These are phyloP conservation scores for Coboldia fuscipes DNA, from an alignment of 1,140 invertebrate genomes.

Conservation along the genomic window DNA sequence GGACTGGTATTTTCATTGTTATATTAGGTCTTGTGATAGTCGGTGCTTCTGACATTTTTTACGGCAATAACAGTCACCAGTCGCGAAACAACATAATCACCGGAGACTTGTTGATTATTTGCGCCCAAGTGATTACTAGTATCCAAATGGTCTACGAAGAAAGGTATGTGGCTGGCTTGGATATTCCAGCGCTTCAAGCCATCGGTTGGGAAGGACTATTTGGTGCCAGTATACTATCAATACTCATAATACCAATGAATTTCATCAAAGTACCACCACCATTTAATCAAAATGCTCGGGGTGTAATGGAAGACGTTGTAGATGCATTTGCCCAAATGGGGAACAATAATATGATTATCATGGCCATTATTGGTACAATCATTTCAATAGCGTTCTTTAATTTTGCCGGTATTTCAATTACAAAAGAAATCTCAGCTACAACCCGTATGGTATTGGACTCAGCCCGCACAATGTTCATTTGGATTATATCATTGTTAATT, in stretches of 20 bases:
- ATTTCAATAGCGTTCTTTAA: conserved; percentile 93
- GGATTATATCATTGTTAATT: conserved; percentile 53
- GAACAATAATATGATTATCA: conserved; percentile 21
- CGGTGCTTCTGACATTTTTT: conserved; percentile 54
- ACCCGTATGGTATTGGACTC: conserved; percentile 85
- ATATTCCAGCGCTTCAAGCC: conserved; percentile 54
- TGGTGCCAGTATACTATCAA: conserved; percentile 52
- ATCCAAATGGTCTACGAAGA: conserved; percentile 90
- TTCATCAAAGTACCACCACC: conserved; percentile 51
- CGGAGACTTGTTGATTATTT: conserved; percentile 79
- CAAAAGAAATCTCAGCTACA: conserved; percentile 80
- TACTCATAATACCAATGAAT: conserved; percentile 66
- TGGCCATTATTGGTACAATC: conserved; percentile 45
- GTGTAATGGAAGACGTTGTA: conserved; percentile 64
- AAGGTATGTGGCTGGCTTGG: conserved; percentile 58
- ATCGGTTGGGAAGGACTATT: conserved; percentile 90
- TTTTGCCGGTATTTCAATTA: conserved; percentile 88
- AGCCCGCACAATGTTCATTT: conserved; percentile 74
- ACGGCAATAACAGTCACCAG: conserved; percentile 17
- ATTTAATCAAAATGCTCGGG: conserved; percentile 53
- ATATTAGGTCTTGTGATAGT: conserved; percentile 64
- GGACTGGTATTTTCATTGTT: conserved; percentile 64
- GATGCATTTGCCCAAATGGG: conserved; percentile 69
- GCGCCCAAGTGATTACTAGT: conserved; percentile 77
- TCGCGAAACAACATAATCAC: conserved; percentile 67